phyloP scores from a whole-genome alignment of 2,888 invertebrate species.

The Lordiphosa andalusiaca region DNA sequence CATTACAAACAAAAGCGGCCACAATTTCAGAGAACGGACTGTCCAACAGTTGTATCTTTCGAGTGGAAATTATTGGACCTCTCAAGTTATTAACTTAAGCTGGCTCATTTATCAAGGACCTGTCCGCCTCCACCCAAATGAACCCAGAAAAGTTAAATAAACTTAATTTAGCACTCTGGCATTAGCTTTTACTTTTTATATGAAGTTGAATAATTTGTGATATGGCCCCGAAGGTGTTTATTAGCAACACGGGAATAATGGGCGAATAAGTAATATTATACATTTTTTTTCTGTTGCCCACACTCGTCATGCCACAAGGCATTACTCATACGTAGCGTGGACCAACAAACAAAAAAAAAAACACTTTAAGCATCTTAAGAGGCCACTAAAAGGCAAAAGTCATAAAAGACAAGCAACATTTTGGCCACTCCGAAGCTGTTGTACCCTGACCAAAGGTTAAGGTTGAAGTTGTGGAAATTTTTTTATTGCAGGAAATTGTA shows the following conservation, averaged over 20 bases:
- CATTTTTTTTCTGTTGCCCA: constrained; percentile 20
- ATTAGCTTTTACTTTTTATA: constrained; percentile 20
- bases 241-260: constrained; percentile 72
- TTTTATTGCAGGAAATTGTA: too few relatives aligned
- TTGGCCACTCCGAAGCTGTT: background rate
- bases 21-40: too few relatives aligned
- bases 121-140: constrained; percentile 23
- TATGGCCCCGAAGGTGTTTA: constrained; percentile 70
- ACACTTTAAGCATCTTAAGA: constrained; percentile 64
- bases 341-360: constrained; percentile 26
- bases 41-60: too few relatives aligned
- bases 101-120: background rate
- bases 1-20: too few relatives aligned
- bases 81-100: too few relatives aligned
- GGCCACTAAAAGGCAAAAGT: constrained; percentile 74
- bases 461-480: too few relatives aligned
- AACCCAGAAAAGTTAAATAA: background rate
- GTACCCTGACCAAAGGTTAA: background rate
- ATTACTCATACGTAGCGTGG: constrained; percentile 65
- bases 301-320: constrained; percentile 29
- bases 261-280: constrained; percentile 68
- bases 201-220: constrained; percentile 62
- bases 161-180: background rate
- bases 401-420: constrained; percentile 60
- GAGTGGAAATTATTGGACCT: too few relatives aligned